Conservation (phyloP, 2,888 invertebrate genomes). For the Eupithecia exiguata region DNA sequence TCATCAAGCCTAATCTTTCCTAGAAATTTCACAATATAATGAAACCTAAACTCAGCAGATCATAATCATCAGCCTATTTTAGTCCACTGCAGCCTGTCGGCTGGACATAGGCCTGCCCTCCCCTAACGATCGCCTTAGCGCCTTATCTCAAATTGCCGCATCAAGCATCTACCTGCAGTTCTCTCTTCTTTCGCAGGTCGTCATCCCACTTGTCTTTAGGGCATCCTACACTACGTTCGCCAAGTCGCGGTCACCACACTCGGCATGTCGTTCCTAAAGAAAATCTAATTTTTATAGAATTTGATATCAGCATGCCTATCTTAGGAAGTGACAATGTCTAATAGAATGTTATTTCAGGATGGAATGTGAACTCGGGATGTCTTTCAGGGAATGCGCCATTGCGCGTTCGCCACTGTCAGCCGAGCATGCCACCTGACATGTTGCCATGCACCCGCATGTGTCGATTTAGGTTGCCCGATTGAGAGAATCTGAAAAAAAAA, state of each 20-base stretch:
- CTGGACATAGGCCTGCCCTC: no score
- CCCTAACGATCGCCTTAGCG: no score
- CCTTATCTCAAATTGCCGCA: no score
- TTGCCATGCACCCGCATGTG: constrained; percentile 98
- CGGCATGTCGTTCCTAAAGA: neutral
- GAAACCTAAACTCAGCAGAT: no score
- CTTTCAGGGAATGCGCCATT: constrained; percentile 13
- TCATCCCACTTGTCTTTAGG: no score
- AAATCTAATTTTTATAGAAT: neutral
- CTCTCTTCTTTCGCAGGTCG: no score
- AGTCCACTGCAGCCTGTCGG: no score
- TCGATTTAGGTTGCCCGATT: constrained; percentile 98
- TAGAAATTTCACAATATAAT: neutral
- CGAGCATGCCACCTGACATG: constrained; percentile 82
- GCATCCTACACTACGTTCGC: no score
- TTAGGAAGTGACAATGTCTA: neutral
- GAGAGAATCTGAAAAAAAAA: constrained; percentile 89
- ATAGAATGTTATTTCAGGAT: constrained; percentile 1
- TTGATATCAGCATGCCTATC: neutral
- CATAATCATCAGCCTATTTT: no score
- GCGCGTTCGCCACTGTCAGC: constrained; percentile 80
- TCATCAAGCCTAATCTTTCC: neutral
- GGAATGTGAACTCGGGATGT: neutral
- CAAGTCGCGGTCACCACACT: neutral
- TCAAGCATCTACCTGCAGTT: no score